phyloP scores from a whole-genome alignment of 2,113 vertebrate genomes.

The Conger conger region DNA sequence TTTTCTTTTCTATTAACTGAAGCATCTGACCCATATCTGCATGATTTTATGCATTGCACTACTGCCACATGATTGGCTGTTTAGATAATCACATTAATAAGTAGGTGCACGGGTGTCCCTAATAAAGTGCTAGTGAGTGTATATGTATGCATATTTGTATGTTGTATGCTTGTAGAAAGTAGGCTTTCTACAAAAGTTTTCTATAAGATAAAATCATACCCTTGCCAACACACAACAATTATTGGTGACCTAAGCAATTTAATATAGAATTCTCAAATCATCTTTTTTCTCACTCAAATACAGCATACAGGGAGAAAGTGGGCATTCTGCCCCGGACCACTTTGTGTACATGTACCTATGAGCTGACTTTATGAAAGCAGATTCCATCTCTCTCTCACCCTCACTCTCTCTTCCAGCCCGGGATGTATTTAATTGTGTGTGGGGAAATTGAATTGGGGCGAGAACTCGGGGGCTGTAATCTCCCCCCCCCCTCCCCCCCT shows the following conservation, averaged over 20 bases:
- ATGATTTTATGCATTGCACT: too few relatives aligned
- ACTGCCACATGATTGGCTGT: too few relatives aligned
- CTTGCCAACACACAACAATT: background rate
- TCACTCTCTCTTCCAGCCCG: constrained; percentile 23
- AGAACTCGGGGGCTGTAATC: constrained; percentile 38
- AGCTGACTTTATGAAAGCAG: constrained; percentile 42
- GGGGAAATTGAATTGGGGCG: constrained; percentile 47
- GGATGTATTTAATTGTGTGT: constrained; percentile 51
- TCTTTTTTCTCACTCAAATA: background rate
- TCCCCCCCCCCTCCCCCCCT: background rate
- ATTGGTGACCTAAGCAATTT: background rate
- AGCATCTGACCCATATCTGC: too few relatives aligned
- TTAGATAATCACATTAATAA: too few relatives aligned
- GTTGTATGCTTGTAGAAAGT: too few relatives aligned
- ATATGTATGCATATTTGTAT: too few relatives aligned
- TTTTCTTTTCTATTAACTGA: too few relatives aligned
- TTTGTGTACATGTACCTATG: background rate
- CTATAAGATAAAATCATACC: background rate
- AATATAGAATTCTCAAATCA: constrained; percentile 8
- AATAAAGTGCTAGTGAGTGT: too few relatives aligned
- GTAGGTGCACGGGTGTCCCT: too few relatives aligned
- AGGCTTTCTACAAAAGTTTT: too few relatives aligned
- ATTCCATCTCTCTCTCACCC: constrained; percentile 40
- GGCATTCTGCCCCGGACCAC: background rate
- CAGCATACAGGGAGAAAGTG: background rate